These are phyloP conservation scores for Corella eumyota DNA, from an alignment of 23 tunicate genomes.

Conservation along the genomic window DNA sequence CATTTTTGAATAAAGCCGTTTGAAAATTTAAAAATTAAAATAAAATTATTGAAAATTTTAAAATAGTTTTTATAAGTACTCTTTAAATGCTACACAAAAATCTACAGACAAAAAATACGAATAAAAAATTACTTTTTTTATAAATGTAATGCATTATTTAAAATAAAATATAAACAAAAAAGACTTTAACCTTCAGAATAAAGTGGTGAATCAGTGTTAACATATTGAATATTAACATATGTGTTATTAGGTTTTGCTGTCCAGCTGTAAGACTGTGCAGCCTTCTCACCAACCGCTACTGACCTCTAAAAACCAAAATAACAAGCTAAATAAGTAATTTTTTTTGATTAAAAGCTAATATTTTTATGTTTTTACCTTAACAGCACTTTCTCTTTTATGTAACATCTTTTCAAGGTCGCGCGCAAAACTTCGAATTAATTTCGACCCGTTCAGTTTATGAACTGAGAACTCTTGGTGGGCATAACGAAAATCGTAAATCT, in stretches of 20 bases:
- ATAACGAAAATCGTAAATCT: slow-evolving; percentile 14
- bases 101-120: too few species aligned
- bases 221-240: slow-evolving; percentile 13
- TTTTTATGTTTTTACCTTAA: slow-evolving; percentile 30
- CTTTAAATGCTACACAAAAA: too few species aligned
- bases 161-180: too few species aligned
- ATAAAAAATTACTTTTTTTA: background rate
- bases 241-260: background rate
- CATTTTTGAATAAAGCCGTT: too few species aligned
- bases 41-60: too few species aligned
- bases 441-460: slow-evolving; percentile 17
- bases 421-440: slow-evolving; percentile 15
- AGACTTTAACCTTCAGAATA: background rate
- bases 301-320: slow-evolving; percentile 23
- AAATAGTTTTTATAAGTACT: too few species aligned
- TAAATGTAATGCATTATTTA: too few species aligned
- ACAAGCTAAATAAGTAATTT: too few species aligned
- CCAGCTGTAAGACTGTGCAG: slow-evolving; percentile 8
- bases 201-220: slow-evolving; percentile 1
- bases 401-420: slow-evolving; percentile 38
- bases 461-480: slow-evolving; percentile 18
- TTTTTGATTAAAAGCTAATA: too few species aligned
- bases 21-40: too few species aligned
- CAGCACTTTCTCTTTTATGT: slow-evolving; percentile 35
- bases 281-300: slow-evolving; percentile 27